phyloP scores from a whole-genome alignment of 2,113 vertebrate genomes.

The Lampris megalopsis region DNA sequence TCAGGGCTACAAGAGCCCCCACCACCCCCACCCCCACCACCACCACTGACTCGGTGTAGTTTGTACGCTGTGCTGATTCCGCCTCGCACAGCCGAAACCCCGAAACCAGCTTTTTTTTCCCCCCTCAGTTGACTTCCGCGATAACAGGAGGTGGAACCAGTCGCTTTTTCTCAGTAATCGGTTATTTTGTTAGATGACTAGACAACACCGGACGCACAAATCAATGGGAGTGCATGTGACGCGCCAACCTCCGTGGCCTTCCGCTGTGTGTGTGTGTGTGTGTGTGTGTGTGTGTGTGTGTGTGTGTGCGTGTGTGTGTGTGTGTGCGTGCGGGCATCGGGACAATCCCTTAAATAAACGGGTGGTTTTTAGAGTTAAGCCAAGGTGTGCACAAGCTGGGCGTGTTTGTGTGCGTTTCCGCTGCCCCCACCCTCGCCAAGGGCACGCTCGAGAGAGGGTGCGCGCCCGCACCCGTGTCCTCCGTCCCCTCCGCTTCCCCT shows the following conservation, averaged over 20 bases:
- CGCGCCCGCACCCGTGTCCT: slow-evolving; percentile 54
- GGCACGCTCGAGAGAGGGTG: slow-evolving; percentile 56
- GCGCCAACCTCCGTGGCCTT: slow-evolving; percentile 43
- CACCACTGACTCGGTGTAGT: too few species aligned
- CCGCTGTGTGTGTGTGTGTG: not conserved
- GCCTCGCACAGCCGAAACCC: too few species aligned
- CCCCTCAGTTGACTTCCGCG: too few species aligned
- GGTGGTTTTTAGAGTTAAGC: slow-evolving; percentile 67
- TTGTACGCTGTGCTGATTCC: too few species aligned
- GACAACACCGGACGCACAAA: not conserved
- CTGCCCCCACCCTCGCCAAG: slow-evolving; percentile 61
- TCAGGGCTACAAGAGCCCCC: too few species aligned
- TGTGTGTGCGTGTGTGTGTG: not conserved
- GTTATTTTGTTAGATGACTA: not conserved
- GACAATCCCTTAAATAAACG: slow-evolving; percentile 52
- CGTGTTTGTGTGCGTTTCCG: slow-evolving; percentile 67
- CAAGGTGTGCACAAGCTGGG: slow-evolving; percentile 76
- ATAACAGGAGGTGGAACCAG: not conserved
- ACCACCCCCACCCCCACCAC: too few species aligned
- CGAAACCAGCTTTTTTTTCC: too few species aligned
- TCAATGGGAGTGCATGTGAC: slow-evolving; percentile 14
- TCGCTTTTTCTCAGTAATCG: not conserved
- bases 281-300: slow-evolving; percentile 10
- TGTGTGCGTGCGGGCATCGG: slow-evolving; percentile 49
- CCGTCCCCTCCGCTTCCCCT: slow-evolving; percentile 25